Evolutionary conservation across 2,113 vertebrate genomes (phyloP), one percentile per base, ranked within the genome.

Genomic region (Motacilla tschutschensis): DNA sequence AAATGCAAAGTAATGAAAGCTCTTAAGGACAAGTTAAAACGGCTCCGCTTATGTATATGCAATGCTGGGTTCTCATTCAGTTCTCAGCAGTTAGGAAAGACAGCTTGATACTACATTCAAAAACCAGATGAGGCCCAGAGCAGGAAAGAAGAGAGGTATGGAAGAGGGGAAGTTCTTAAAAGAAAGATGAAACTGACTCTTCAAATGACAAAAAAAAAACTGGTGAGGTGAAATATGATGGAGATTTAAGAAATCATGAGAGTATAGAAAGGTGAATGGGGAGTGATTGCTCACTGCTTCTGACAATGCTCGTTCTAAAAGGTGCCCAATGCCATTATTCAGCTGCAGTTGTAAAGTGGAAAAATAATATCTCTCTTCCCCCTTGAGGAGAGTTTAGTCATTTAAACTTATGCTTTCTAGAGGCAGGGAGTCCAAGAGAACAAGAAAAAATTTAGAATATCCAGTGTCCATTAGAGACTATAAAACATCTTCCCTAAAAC

Each of bases 281-380:
- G 87, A 93, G 76, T 95, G 94, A 95, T 95, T 95, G 91, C 94
- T 94, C 79, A 66, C 93, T 59, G 73, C 55, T 85, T 85, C 87
- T 89, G 91, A 94, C 93, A 94, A 85, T 90, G 71, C 72, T 64
- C 33, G 47, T 17, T 94, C 79, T 77, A 36, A 91, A 92, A 88
- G 71, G 69, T 81, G 69, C 60, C 89, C 89, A 57, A 57, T 94
- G 93, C 85, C 57, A 57, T 92, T 93, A 94, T 92, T 94, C 91
- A 92, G 48, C 12, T 1, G 40, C 33, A 50, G 44, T 14, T 77
- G 60, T 59, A 13, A 93, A 79, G 69, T 54, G 33, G 53, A 75
- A 88, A 79, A 90, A 81, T 83, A 85, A 79, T 65, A 78, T 60
- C 29, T 26, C 38, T 79, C 41, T 86, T 78, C 25, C 28, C 40